Percentiles rank a stretch among this genome's conserved stretches.
Conservation (phyloP, 30 jellyfish, hydroid and myxozoan genomes). For the Cassiopea andromeda region DNA sequence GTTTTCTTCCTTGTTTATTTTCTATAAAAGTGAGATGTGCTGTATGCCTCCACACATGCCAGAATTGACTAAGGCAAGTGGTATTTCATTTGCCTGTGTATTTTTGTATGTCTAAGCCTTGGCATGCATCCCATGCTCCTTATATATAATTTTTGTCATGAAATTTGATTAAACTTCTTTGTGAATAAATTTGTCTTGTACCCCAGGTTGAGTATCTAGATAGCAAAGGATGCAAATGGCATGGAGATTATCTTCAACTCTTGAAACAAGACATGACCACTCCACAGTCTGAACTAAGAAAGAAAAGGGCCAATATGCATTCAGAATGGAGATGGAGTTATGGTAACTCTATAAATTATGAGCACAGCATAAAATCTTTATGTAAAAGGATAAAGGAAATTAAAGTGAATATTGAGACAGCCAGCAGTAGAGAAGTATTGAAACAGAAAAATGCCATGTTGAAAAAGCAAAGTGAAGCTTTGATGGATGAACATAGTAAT, state of each 20-base stretch:
- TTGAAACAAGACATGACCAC: background rate
- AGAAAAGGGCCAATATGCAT: background rate
- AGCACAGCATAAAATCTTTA: background rate
- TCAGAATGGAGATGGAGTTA: slow-evolving; percentile 13
- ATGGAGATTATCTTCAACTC: slow-evolving; percentile 24
- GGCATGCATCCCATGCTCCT: no score
- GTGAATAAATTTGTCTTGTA: background rate
- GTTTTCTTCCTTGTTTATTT: background rate
- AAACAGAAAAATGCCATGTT: background rate
- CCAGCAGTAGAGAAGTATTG: background rate
- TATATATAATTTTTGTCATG: no score
- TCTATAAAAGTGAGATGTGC: background rate
- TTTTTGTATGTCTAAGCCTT: no score
- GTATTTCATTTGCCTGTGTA: no score
- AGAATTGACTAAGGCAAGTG: no score
- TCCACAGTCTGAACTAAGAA: background rate
- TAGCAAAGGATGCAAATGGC: slow-evolving; percentile 34
- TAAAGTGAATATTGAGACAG: background rate
- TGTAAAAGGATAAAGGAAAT: slow-evolving; percentile 8
- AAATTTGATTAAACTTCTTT: no score
- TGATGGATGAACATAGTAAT: background rate
- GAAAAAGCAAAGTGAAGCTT: background rate
- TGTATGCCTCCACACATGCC: no score
- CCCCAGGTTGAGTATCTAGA: background rate
- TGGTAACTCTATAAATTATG: background rate